phyloP scores from a whole-genome alignment of 1,140 invertebrate genomes.

The Caerostris darwini region DNA sequence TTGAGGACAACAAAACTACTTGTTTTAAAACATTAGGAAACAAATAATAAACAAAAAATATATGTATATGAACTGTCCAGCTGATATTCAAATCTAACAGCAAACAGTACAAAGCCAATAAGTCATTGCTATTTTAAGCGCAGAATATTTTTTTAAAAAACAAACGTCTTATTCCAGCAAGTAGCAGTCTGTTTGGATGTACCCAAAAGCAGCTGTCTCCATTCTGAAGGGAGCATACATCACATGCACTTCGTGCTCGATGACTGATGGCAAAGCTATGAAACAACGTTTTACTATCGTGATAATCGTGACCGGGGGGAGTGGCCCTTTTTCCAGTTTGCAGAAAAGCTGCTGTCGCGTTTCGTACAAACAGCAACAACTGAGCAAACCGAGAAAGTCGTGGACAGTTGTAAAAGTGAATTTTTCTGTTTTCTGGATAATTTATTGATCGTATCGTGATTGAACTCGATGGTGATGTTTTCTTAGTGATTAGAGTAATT shows the following conservation, averaged over 20 bases:
- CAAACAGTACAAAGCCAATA: too few species aligned
- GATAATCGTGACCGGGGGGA: background rate
- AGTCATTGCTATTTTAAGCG: too few species aligned
- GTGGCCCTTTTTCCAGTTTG: background rate
- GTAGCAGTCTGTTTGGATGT: too few species aligned
- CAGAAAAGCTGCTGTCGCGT: background rate
- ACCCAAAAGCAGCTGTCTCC: background rate
- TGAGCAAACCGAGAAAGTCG: background rate
- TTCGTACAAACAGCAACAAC: background rate
- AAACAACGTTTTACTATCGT: constrained; percentile 13
- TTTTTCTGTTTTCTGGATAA: background rate
- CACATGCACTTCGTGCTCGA: background rate
- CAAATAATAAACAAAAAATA: too few species aligned
- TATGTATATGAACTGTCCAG: too few species aligned
- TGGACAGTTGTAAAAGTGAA: background rate
- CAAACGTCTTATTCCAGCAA: too few species aligned
- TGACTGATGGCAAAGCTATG: constrained; percentile 23
- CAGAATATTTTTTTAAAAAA: too few species aligned
- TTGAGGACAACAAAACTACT: too few species aligned
- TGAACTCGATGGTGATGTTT: background rate
- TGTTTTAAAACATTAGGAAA: too few species aligned
- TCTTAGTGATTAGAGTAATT: too few species aligned
- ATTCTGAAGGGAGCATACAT: constrained; percentile 10
- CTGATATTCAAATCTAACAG: too few species aligned
- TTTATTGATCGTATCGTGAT: background rate